Evolutionary conservation across 1,140 invertebrate species (phyloP), one percentile per base, ranked within the genome.

Genomic region (Megalonaias nervosa): DNA sequence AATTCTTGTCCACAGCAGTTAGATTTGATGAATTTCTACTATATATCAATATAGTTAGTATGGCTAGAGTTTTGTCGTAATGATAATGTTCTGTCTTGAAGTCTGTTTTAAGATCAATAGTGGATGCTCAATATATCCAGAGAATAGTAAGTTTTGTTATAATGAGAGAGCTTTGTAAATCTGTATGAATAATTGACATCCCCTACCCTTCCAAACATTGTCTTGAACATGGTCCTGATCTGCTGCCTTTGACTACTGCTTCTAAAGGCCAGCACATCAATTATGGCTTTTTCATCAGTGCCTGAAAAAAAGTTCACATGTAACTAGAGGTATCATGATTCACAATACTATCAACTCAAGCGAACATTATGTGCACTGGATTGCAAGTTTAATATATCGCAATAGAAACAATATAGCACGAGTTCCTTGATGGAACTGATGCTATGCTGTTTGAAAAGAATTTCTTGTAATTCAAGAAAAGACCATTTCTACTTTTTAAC

Each of bases 181-280:
- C 23, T n/a, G 1, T 19, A 62, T 23, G 23, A n/a, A n/a, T 31
- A 65, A 21, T 14, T 31, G 38, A 31, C 14, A 56, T 72, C 59
- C 38, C 77, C 79, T 85, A 95, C 95, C 90, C 97, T 98, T 88
- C 97, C 98, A 90, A 95, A 99, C 77, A 95, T 93, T 64, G 96
- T 97, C 92, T 99, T 99, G 91, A 96, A 99, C 12, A 95, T 94
- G 85, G 95, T 94, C 48, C 95, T 94, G 82, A 99, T 98, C 90
- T 98, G 94, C 77, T 97, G 91, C 80, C 98, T 93, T 91, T 98
- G 97, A 16, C 95, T 94, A 87, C 96, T 95, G 71, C 95, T 96
- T 82, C 97, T 93, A 84, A 94, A 94, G 66, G 95, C 95, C 9
- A 98, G 92, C 17, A 98, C 93, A 86, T 97, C 95, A 85, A 98